phyloP scores from a whole-genome alignment of 1,140 invertebrate genomes.

The Diabrotica undecimpunctata region DNA sequence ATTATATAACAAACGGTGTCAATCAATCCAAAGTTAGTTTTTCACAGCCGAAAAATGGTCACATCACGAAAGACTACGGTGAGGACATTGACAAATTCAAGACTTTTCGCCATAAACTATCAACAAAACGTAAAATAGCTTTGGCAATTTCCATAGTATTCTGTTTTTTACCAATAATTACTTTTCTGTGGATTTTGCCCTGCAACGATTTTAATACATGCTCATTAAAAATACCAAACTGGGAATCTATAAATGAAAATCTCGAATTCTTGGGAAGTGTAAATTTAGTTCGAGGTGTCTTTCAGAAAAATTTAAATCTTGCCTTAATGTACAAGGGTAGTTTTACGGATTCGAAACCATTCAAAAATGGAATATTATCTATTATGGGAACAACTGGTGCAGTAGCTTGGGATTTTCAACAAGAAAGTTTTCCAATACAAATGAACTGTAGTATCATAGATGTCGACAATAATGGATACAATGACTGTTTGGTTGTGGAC shows the following conservation, averaged over 20 bases:
- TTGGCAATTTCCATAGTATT: slow-evolving; percentile 66
- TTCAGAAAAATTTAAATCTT: slow-evolving; percentile 60
- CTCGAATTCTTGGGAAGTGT: slow-evolving; percentile 70
- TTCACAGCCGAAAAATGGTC: slow-evolving; percentile 28
- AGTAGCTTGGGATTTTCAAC: slow-evolving; percentile 62
- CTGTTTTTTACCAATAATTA: slow-evolving; percentile 64
- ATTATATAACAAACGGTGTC: slow-evolving; percentile 35
- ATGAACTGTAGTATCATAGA: slow-evolving; percentile 70
- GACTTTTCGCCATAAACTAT: slow-evolving; percentile 57
- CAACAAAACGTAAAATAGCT: slow-evolving; percentile 54
- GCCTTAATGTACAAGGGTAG: slow-evolving; percentile 68
- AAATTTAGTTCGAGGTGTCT: slow-evolving; percentile 60
- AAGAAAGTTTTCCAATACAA: slow-evolving; percentile 59
- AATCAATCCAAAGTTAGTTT: slow-evolving; percentile 31
- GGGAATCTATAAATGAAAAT: slow-evolving; percentile 67
- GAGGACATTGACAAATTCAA: slow-evolving; percentile 57
- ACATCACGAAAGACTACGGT: slow-evolving; percentile 38
- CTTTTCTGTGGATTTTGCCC: slow-evolving; percentile 72
- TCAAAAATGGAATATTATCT: slow-evolving; percentile 51
- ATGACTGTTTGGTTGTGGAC: slow-evolving; percentile 69
- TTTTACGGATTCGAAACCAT: slow-evolving; percentile 54
- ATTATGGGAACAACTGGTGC: slow-evolving; percentile 61
- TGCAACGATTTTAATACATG: slow-evolving; percentile 64
- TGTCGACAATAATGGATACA: slow-evolving; percentile 63
- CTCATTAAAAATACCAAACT: slow-evolving; percentile 58